Percentiles rank a stretch among this genome's conserved stretches.
These are phyloP conservation scores for Andrena trimmerana DNA, from an alignment of 2,888 invertebrate species.

Conservation along the genomic window DNA sequence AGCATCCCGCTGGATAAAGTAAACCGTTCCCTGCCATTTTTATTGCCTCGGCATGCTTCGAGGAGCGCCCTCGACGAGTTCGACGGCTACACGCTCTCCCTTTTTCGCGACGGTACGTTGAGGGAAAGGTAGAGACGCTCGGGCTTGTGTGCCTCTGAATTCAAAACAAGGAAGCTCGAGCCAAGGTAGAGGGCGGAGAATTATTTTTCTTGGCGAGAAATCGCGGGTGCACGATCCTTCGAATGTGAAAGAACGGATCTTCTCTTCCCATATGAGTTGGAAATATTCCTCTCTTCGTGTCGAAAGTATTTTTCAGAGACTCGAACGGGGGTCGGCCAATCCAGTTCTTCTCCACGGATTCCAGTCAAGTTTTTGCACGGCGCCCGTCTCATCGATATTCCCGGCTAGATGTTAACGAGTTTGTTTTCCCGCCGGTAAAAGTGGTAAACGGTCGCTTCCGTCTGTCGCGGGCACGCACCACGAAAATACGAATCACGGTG, in stretches of 20 bases:
- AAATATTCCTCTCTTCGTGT: not conserved
- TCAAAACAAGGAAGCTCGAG: not conserved
- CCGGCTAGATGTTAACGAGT: slow-evolving; percentile 45
- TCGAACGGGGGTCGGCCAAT: not conserved
- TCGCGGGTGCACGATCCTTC: not conserved
- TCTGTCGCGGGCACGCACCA: slow-evolving; percentile 55
- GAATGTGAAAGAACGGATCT: not conserved
- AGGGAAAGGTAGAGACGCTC: not conserved
- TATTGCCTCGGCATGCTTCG: slow-evolving; percentile 51
- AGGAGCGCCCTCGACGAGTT: slow-evolving; percentile 40
- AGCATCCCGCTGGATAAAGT: slow-evolving; percentile 54
- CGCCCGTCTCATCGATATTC: slow-evolving; percentile 52
- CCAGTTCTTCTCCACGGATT: slow-evolving; percentile 12
- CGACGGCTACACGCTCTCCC: slow-evolving; percentile 1
- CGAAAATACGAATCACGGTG: slow-evolving; percentile 28
- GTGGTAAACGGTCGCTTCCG: slow-evolving; percentile 72
- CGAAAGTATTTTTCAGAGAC: slow-evolving; percentile 18
- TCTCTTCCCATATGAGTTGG: not conserved
- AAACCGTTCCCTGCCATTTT: slow-evolving; percentile 53
- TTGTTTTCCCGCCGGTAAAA: slow-evolving; percentile 63
- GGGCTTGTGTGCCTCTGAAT: not conserved
- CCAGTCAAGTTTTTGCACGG: slow-evolving; percentile 11
- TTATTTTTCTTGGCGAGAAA: slow-evolving; percentile 19
- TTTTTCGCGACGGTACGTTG: not conserved
- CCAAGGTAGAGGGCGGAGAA: not conserved